Evolutionary conservation across 2,113 vertebrate genomes (phyloP).

Genomic region (Myiozetetes cayanensis): DNA sequence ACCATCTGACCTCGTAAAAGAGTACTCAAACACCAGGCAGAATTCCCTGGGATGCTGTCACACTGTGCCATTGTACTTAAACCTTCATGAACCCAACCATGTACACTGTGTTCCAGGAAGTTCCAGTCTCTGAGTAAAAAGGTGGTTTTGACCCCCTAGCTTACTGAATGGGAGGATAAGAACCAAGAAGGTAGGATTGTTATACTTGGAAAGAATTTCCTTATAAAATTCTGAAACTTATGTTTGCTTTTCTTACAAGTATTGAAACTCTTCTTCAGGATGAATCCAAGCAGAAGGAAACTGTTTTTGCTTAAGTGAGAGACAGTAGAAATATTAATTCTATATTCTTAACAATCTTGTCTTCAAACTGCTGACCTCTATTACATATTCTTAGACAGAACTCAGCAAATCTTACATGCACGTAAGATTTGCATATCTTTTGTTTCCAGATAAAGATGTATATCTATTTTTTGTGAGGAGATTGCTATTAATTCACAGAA

Average conservation of each 20-base stretch:
- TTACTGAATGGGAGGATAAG: neutral
- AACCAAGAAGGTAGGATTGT: neutral
- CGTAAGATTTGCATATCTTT: neutral
- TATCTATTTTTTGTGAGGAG: neutral
- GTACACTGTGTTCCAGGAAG: rapidly evolving
- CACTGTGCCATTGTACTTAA: rapidly evolving
- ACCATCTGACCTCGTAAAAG: neutral
- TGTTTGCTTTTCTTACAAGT: neutral
- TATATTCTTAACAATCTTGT: neutral
- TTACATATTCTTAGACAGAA: neutral
- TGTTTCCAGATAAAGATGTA: neutral
- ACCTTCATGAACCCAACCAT: neutral
- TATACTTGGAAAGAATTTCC: neutral
- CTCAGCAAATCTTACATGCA: neutral
- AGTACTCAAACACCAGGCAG: neutral
- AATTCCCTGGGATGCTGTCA: rapidly evolving
- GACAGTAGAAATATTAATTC: neutral
- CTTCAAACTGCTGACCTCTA: neutral
- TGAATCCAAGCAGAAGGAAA: neutral
- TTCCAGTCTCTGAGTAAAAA: neutral
- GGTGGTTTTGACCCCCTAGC: neutral
- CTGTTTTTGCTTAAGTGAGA: neutral
- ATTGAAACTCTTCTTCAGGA: neutral
- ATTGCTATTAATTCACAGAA: neutral
- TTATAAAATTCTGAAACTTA: neutral